These are phyloP conservation scores for Asobara japonica DNA, from an alignment of 1,140 invertebrate species.

Conservation along the genomic window DNA sequence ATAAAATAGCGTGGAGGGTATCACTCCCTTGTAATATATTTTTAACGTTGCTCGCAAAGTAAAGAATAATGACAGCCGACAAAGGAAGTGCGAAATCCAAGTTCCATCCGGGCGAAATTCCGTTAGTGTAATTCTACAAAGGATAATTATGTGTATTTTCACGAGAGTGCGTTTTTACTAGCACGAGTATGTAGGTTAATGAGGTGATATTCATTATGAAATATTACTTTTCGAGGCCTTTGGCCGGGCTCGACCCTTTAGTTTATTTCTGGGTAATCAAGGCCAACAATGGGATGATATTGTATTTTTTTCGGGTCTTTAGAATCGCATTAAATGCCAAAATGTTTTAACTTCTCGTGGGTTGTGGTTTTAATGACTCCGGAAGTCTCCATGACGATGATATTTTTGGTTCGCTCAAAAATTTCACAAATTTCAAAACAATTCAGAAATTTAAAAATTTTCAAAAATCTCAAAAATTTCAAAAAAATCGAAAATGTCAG, in stretches of 20 bases:
- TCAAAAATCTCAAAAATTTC: no score
- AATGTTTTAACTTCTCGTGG: no score
- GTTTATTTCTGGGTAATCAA: no score
- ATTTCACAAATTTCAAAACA: no score
- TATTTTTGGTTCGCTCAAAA: no score
- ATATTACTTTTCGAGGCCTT: not conserved
- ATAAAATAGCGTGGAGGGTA: not conserved
- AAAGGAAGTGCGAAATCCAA: not conserved
- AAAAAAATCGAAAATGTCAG: no score
- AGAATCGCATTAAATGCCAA: no score
- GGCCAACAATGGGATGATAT: no score
- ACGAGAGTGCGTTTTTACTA: not conserved
- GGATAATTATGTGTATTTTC: conserved; percentile 11
- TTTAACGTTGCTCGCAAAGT: not conserved
- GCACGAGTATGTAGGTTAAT: conserved; percentile 2
- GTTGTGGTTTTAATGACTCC: no score
- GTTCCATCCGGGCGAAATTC: not conserved
- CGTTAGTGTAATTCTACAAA: conserved; percentile 1
- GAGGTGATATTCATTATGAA: conserved; percentile 4
- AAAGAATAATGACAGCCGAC: conserved; percentile 3
- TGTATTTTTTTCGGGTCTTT: no score
- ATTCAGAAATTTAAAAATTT: no score
- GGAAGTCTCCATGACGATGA: no score
- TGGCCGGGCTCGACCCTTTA: not conserved
- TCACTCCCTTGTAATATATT: not conserved